A percentile compares a stretch with the other conserved stretches of the same genome.
phyloP scores from a whole-genome alignment of 2,888 invertebrate species.

The Ormyrus nitidulus region DNA sequence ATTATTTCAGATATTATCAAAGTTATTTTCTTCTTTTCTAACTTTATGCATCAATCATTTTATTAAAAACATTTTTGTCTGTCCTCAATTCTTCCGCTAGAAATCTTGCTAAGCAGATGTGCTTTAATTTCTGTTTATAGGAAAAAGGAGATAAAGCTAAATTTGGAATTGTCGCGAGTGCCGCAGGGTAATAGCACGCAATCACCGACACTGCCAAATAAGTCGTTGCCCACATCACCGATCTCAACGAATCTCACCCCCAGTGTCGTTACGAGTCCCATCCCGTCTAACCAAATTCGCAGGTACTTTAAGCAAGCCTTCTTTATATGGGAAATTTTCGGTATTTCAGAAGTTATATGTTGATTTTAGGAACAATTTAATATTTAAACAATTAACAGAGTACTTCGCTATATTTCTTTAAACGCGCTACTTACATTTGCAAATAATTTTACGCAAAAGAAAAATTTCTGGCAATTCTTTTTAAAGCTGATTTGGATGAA shows the following conservation, averaged over 20 bases:
- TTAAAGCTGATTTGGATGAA: no score
- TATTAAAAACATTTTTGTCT: neutral
- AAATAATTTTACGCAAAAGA: no score
- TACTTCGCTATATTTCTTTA: no score
- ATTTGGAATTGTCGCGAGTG: conserved; percentile 72
- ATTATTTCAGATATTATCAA: no score
- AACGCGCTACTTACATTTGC: no score
- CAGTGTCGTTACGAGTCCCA: conserved; percentile 77
- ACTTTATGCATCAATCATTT: neutral
- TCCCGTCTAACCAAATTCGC: conserved; percentile 73
- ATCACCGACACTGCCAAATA: conserved; percentile 69
- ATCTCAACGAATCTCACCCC: conserved; percentile 78
- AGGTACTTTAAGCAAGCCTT: conserved; percentile 64
- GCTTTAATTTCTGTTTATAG: conserved; percentile 58
- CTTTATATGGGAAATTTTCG: conserved; percentile 25
- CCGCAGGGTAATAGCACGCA: conserved; percentile 71
- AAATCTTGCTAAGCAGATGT: no score
- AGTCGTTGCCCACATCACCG: conserved; percentile 68
- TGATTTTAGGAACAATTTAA: neutral
- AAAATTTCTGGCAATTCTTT: no score
- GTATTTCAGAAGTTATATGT: neutral
- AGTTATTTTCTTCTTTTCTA: no score
- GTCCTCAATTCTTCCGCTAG: neutral
- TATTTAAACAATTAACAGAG: no score
- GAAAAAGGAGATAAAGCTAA: conserved; percentile 73